Percentiles rank a stretch among this genome's conserved stretches.
Conservation (phyloP, 2,888 invertebrate genomes). For the Dichetophora obliterata region DNA sequence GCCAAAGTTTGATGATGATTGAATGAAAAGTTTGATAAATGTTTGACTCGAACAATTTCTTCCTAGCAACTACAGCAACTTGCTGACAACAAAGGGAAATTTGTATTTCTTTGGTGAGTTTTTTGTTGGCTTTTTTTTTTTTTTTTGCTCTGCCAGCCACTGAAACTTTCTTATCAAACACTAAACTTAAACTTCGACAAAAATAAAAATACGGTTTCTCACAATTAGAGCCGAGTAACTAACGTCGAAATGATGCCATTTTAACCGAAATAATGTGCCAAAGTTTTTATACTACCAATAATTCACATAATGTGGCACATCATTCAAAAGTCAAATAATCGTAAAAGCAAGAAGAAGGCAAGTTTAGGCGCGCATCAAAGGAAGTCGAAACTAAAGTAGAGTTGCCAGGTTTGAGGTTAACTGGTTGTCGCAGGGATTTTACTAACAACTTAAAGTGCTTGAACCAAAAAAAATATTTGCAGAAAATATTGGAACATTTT, state of each 20-base stretch:
- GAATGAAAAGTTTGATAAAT: constrained; percentile 28
- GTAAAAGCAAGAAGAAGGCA: constrained; percentile 1
- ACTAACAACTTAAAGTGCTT: no score
- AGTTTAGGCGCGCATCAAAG: neutral
- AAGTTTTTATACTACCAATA: constrained; percentile 36
- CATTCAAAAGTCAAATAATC: constrained; percentile 34
- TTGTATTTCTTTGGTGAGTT: neutral
- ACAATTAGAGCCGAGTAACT: constrained; percentile 27
- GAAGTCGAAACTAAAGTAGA: neutral
- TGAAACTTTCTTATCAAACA: constrained; percentile 14
- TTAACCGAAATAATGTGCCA: constrained; percentile 17
- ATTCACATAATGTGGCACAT: constrained; percentile 38
- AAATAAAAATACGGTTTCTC: neutral
- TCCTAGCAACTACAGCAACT: neutral
- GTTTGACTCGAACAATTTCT: neutral
- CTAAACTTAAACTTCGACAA: constrained; percentile 4
- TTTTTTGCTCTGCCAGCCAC: no score
- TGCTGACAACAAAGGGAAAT: neutral
- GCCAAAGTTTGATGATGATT: neutral
- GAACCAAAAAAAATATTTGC: no score
- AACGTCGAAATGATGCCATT: neutral
- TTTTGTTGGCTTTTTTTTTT: neutral
- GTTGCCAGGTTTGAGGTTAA: no score
- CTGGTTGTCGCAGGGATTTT: no score
- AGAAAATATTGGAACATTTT: no score